Evolutionary conservation across 35 echinoderm and acorn worm genomes (phyloP), one percentile per base, ranked within the genome.

Genomic region (Diadema setosum): DNA sequence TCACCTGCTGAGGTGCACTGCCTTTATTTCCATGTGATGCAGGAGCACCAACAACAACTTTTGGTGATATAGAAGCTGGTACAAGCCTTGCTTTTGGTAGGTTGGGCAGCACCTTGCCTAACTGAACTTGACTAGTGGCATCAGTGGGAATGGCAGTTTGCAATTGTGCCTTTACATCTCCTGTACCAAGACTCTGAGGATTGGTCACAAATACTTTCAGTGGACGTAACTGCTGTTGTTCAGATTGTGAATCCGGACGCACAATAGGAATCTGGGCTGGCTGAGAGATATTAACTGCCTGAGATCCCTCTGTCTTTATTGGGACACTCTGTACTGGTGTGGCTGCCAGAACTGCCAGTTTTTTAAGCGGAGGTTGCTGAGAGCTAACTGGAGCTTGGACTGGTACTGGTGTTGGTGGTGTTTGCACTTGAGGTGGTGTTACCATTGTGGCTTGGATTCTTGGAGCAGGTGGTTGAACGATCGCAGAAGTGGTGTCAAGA

Each of bases 131-230:
- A 14, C 61, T 33, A 65, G 61, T 18, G 36, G 26, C 36, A 33
- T 67, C 63, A 2, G 37, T 18, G 37, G 30, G 63, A 67, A n/a
- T n/a, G n/a, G 63, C 63, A 33, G 73, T 24, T 23, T 78, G 29
- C 11, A 78, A 16, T 5, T 78, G 73, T 6, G 73, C 25, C 5
- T 78, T 78, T 21, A 34, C 73, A 78, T 78, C 73, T 42, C 73
- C 73, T 17, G 14, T 36, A 78, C 73, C 40, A 42, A 78, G 35
- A 18, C 35, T 41, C 25, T 78, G 73, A 44, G 37, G 73, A 44
- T 78, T 39, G 73, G 63, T 34, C 37, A 78, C 73, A 78, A 78
- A 78, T 3, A 78, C 73, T 78, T 78, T 78, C 9, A 78, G 73
- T 2, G 73, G 73, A n/a, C 73, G 39, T 2, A 78, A 21, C 21